These are phyloP conservation scores for Vollenhovia emeryi DNA, from an alignment of 1,140 invertebrate species.

Conservation along the genomic window DNA sequence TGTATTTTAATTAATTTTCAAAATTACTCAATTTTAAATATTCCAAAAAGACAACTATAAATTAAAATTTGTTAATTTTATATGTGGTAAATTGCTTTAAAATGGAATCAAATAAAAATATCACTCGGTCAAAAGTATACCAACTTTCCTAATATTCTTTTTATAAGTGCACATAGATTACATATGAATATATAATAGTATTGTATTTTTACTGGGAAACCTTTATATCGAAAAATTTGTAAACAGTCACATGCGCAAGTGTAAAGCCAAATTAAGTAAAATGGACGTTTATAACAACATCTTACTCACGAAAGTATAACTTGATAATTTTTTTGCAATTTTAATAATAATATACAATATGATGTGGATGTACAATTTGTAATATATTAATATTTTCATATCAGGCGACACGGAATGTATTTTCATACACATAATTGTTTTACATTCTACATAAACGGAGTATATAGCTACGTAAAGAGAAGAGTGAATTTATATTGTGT, in stretches of 20 bases:
- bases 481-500: conserved; percentile 23
- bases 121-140: no score
- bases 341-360: not conserved
- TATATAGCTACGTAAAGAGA: no score
- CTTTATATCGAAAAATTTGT: no score
- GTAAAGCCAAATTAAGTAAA: not conserved
- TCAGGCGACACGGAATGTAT: not conserved
- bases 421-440: not conserved
- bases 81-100: no score
- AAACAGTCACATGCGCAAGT: no score
- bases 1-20: not conserved
- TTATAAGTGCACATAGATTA: no score
- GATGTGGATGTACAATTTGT: not conserved
- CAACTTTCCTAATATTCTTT: no score
- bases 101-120: no score
- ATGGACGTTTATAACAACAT: not conserved
- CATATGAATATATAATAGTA: no score
- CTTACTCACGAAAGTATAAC: not conserved
- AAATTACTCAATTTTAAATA: not conserved
- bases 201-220: no score
- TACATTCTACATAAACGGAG: not conserved
- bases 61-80: not conserved
- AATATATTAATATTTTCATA: not conserved
- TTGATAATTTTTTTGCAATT: not conserved
- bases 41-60: not conserved